Base-by-base conservation (phyloP, 2,113 vertebrate species). In the Zosterops japonicus region DNA sequence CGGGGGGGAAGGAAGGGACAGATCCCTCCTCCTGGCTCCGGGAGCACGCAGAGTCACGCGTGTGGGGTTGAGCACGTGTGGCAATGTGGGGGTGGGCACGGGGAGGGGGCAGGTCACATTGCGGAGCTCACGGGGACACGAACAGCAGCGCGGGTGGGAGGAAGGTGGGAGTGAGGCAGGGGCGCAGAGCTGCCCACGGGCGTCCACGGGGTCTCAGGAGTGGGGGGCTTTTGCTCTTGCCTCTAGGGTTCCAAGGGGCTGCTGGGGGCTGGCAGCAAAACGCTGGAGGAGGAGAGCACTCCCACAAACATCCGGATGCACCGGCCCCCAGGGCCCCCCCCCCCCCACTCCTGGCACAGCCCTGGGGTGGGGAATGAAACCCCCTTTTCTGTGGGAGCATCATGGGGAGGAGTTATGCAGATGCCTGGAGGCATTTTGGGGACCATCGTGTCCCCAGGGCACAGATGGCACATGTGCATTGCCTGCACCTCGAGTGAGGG, bases 31-130 rank as follows among this genome's bases (percentile, higher is more conserved):
- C 47, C 60, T 0, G 1, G 59, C 52, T 33, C 18, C 0, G 0
- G 69, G 70, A 90, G 77, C 90, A 67, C 0, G 1, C 36, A 33
- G 22, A 86, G 94, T 88, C 94, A 90, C 21, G 7, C 22, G 23
- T 82, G 91, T 63, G 86, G 67, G 94, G 89, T 22, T 90, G 91
- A 87, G 55, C 90, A 93, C 60, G 13, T 29, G 27, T 87, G 90
- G 69, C 71, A 63, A 65, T 0, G 4, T 28, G 82, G 65, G 78
- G 60, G 68, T 87, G 90, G 87, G 77, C 6, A 2, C 5, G 5
- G 90, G 70, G 52, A 57, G 80, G 27, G 59, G 65, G 77, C 90
- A 87, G 94, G 88, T 94, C 88, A 87, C 94, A 93, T 63, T 53
- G 56, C 27, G 0, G 82, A 33, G 2, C 92, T 80, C 84, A 82